Conservation (phyloP, 2,113 vertebrate genomes). For the Mesoclemmys tuberculata region DNA sequence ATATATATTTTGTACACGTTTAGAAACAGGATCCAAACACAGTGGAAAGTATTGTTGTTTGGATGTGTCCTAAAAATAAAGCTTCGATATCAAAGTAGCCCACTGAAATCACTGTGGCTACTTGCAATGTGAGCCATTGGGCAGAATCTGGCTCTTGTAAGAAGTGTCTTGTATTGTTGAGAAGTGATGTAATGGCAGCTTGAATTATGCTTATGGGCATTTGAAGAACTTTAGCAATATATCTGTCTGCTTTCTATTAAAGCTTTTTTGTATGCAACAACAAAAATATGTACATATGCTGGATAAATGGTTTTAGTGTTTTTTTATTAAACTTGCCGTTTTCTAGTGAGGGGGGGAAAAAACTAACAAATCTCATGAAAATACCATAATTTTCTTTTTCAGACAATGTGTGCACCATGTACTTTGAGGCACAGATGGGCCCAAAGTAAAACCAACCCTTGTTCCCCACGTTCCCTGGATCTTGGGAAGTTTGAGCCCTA, state of each 20-base stretch:
- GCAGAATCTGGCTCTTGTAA: conserved; percentile 2
- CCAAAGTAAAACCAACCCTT: neutral
- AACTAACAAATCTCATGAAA: neutral
- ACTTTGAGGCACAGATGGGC: neutral
- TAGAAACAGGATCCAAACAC: neutral
- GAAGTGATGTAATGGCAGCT: conserved; percentile 57
- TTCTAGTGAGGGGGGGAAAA: neutral
- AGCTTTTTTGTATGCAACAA: conserved; percentile 28
- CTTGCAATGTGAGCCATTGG: neutral
- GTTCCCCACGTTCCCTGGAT: neutral
- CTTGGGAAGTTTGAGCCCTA: neutral
- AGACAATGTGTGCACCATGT: neutral
- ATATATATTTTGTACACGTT: neutral
- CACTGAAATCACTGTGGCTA: neutral
- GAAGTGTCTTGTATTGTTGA: conserved; percentile 51
- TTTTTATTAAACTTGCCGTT: neutral
- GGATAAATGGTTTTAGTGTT: neutral
- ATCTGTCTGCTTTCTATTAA: conserved; percentile 61
- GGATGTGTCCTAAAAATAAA: neutral
- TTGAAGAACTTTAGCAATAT: conserved; percentile 42
- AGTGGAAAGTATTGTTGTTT: rapidly evolving
- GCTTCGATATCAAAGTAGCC: neutral
- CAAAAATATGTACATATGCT: conserved; percentile 21
- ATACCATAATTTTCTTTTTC: neutral
- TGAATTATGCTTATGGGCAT: conserved; percentile 53